Evolutionary conservation across 2,797 vertebrate genomes (phyloP).

Genomic region (Sciurus vulgaris): DNA sequence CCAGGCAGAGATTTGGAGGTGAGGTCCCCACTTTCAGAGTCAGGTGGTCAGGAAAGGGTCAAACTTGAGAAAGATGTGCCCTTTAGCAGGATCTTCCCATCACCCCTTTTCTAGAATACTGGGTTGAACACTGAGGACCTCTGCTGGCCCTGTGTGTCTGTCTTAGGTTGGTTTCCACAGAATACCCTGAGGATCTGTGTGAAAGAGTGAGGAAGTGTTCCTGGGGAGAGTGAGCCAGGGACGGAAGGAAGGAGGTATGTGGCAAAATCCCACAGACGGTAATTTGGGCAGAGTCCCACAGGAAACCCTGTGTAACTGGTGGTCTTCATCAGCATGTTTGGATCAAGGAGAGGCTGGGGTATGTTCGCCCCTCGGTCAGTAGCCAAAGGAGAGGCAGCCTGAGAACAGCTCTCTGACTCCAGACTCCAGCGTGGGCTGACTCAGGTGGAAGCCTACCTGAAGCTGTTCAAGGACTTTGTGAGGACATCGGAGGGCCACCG

Average conservation of each 20-base stretch:
- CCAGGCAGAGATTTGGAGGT: background rate
- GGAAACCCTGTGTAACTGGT: fast-evolving
- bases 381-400: background rate
- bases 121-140: background rate
- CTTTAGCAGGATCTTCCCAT: background rate
- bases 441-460: background rate
- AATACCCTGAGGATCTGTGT: background rate
- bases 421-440: background rate
- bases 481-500: fast-evolving
- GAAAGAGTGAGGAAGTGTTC: background rate
- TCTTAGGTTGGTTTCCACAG: background rate
- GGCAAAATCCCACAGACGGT: background rate
- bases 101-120: background rate
- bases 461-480: background rate
- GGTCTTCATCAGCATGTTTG: background rate
- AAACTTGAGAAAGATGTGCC: background rate
- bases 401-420: background rate
- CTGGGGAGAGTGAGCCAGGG: background rate
- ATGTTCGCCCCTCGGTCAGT: background rate
- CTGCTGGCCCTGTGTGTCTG: background rate
- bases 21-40: background rate
- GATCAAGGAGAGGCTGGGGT: background rate
- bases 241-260: background rate
- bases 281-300: background rate
- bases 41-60: background rate